phyloP scores from a whole-genome alignment of 2,888 invertebrate species.

The Melanostoma mellinum region DNA sequence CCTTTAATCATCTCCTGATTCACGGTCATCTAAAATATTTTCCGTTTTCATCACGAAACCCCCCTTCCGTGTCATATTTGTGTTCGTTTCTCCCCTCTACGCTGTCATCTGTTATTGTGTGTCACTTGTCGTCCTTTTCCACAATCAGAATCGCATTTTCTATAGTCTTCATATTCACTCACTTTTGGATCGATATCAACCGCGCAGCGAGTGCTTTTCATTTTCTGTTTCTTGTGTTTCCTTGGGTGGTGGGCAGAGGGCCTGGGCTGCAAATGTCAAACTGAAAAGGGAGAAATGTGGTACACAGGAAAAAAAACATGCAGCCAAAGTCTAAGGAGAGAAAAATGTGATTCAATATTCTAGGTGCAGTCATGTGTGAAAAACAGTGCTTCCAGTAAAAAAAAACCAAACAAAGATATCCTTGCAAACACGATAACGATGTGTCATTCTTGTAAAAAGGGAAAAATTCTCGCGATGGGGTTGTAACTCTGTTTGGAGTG shows the following conservation, averaged over 20 bases:
- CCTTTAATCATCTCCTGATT: slow-evolving; percentile 42
- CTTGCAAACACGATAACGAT: slow-evolving; percentile 51
- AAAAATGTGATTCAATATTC: slow-evolving; percentile 59
- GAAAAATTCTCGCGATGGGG: slow-evolving; percentile 30
- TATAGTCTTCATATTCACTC: slow-evolving; percentile 33
- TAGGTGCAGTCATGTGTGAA: slow-evolving; percentile 60
- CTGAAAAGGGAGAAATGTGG: slow-evolving; percentile 23
- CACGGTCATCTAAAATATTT: slow-evolving; percentile 58
- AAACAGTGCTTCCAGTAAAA: slow-evolving; percentile 54
- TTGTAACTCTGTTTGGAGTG: slow-evolving; percentile 54
- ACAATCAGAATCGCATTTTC: slow-evolving; percentile 68
- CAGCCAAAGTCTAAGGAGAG: slow-evolving; percentile 52
- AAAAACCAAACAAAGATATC: slow-evolving; percentile 22
- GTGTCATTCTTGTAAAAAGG: slow-evolving; percentile 53
- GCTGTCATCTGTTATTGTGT: slow-evolving; percentile 64
- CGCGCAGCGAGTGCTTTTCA: slow-evolving; percentile 51
- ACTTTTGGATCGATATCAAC: slow-evolving; percentile 63
- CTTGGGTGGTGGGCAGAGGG: slow-evolving; percentile 15
- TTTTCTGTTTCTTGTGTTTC: slow-evolving; percentile 41
- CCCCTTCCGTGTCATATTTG: slow-evolving; percentile 13
- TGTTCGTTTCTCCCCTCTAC: slow-evolving; percentile 16
- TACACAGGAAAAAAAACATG: slow-evolving; percentile 37
- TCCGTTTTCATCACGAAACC: slow-evolving; percentile 41
- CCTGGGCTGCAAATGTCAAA: slow-evolving; percentile 56
- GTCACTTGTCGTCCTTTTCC: slow-evolving; percentile 60